Evolutionary conservation across 2,797 vertebrate genomes (phyloP), one percentile per base, ranked within the genome.

Genomic region (Ibycter americanus): DNA sequence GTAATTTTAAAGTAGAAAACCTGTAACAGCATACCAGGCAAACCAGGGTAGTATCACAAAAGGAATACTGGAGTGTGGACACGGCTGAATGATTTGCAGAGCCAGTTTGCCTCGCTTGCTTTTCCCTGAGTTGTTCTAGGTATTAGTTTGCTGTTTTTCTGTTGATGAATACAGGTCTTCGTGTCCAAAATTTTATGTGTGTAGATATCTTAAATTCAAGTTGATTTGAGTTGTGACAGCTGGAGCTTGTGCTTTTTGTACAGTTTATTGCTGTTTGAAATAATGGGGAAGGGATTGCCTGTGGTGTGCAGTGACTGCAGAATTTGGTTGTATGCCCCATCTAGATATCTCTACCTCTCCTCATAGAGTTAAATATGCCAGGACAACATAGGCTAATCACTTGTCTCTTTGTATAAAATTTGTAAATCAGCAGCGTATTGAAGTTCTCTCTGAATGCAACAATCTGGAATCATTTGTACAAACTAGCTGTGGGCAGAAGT

Each of bases 381-480:
- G 27, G 27, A 46, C 13, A 67, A 65, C 52, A 13, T 2, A 42
- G 31, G 46, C 31, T 21, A 3, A 38, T 18, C 3, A 1, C 8
- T 66, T 23, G 15, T 58, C 13, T 55, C 49, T 65, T 14, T 58
- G 12, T n/a, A 3, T 15, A 23, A 66, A 76, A 40, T 44, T 5
- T 71, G 32, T 59, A 59, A 46, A 59, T 47, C 8, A 12, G 4
- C 36, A 25, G n/a, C 3, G 29, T 38, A 3, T 15, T 0, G 4
- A 34, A 47, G 40, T 56, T 87, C 10, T 49, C 21, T 19, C 46
- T 44, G 22, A 51, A 6, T 8, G 17, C 36, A 80, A 4, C 20
- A 3, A 12, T 34, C 14, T 2, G 42, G 54, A 29, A 47, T 13
- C 4, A 2, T 20, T 23, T 0, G 0, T 44, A 18, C 9, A 8